These are phyloP conservation scores for Cephalopterus ornatus DNA, from an alignment of 2,113 vertebrate species.

Conservation along the genomic window DNA sequence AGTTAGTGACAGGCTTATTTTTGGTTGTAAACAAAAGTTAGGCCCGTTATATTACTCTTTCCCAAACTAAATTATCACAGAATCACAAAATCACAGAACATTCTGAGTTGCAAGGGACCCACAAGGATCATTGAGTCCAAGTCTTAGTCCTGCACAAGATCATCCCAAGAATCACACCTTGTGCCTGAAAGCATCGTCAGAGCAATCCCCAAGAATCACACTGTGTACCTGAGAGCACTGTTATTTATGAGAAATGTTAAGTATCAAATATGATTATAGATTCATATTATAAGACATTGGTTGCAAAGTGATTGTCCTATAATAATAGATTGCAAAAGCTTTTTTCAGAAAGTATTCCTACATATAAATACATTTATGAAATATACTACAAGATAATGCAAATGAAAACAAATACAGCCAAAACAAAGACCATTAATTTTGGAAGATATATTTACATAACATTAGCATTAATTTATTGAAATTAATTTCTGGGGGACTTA, in stretches of 20 bases:
- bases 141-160: not conserved
- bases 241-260: not conserved
- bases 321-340: not conserved
- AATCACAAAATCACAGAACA: not conserved
- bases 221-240: fast-evolving
- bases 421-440: not conserved
- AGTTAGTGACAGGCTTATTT: not conserved
- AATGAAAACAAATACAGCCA: not conserved
- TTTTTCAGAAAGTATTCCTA: not conserved
- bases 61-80: not conserved
- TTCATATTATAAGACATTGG: not conserved
- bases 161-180: not conserved
- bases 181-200: not conserved
- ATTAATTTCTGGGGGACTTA: not conserved
- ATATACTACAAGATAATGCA: not conserved
- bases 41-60: not conserved
- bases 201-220: not conserved
- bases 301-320: not conserved
- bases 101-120: not conserved
- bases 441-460: not conserved
- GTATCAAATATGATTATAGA: not conserved
- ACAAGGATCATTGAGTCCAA: not conserved
- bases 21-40: not conserved
- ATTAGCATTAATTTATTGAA: not conserved
- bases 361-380: not conserved